Percentiles rank a stretch among this genome's conserved stretches.
Conservation (phyloP, 2,797 vertebrate genomes). For the Rhinatrema bivittatum region DNA sequence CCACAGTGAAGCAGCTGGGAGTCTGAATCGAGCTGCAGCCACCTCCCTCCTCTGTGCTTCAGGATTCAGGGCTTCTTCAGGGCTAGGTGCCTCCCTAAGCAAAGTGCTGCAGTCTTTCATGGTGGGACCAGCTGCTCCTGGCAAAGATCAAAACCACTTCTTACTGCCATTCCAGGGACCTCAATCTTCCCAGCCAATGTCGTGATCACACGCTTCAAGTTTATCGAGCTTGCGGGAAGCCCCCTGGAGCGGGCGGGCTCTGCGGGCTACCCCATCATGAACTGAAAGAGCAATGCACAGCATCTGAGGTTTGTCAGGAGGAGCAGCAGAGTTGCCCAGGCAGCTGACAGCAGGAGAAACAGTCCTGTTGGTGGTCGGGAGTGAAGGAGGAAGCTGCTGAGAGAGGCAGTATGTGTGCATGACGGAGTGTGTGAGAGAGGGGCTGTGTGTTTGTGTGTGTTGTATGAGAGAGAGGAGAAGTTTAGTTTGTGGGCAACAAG, state of each 20-base stretch:
- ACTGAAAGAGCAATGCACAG: too few species aligned
- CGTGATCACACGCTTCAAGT: constrained; percentile 30
- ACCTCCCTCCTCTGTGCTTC: constrained; percentile 17
- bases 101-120: constrained; percentile 24
- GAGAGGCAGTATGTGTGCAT: too few species aligned
- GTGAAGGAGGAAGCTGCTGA: too few species aligned
- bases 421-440: too few species aligned
- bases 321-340: too few species aligned
- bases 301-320: too few species aligned
- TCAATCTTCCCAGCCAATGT: constrained; percentile 37
- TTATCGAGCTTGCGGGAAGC: constrained; percentile 28
- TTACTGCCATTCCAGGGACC: constrained; percentile 6
- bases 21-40: constrained; percentile 10
- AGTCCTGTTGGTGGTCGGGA: too few species aligned
- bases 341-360: too few species aligned
- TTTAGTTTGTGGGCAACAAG: too few species aligned
- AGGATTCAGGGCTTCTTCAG: constrained; percentile 19
- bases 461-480: too few species aligned
- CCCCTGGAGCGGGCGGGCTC: constrained; percentile 31
- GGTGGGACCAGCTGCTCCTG: constrained; percentile 32
- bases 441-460: too few species aligned
- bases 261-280: constrained; percentile 21
- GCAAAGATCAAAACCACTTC: constrained; percentile 18
- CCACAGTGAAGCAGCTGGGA: constrained; percentile 26
- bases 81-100: too few species aligned